A percentile compares a stretch with the other conserved stretches of the same genome.
These are phyloP conservation scores for Hesperophylax magnus DNA, from an alignment of 1,140 invertebrate species.

Conservation along the genomic window DNA sequence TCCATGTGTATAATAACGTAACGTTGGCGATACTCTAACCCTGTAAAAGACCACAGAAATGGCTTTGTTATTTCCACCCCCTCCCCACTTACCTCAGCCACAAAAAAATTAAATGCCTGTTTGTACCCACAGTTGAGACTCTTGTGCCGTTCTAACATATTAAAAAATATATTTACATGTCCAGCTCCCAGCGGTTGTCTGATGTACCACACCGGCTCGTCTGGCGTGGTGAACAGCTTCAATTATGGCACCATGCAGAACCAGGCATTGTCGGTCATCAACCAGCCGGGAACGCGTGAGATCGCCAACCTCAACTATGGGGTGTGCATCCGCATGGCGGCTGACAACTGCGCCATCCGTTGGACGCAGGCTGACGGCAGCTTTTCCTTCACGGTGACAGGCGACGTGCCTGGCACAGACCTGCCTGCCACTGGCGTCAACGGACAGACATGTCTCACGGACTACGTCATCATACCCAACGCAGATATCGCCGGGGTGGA, in stretches of 20 bases:
- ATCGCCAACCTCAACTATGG: slow-evolving; percentile 84
- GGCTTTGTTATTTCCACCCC: no score
- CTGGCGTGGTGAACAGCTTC: slow-evolving; percentile 81
- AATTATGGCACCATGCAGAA: slow-evolving; percentile 79
- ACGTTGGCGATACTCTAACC: no score
- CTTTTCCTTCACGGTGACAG: slow-evolving; percentile 80
- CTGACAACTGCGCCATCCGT: slow-evolving; percentile 78
- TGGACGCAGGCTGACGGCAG: slow-evolving; percentile 72
- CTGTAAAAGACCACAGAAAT: no score
- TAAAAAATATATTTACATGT: background rate
- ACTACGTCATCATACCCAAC: slow-evolving; percentile 84
- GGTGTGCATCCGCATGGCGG: slow-evolving; percentile 78
- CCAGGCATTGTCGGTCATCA: slow-evolving; percentile 59
- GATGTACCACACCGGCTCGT: slow-evolving; percentile 79
- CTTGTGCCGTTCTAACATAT: no score
- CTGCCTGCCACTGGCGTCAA: slow-evolving; percentile 68
- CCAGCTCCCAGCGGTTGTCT: slow-evolving; percentile 85
- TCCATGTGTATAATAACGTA: no score
- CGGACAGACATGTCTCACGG: slow-evolving; percentile 74
- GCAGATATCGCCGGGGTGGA: slow-evolving; percentile 69
- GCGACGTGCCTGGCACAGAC: slow-evolving; percentile 75
- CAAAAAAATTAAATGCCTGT: no score
- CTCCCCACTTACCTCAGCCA: no score
- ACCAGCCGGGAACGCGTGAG: slow-evolving; percentile 76
- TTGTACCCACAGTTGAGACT: no score